Conservation (phyloP, 1,140 invertebrate species). For the Bombus breviceps region DNA sequence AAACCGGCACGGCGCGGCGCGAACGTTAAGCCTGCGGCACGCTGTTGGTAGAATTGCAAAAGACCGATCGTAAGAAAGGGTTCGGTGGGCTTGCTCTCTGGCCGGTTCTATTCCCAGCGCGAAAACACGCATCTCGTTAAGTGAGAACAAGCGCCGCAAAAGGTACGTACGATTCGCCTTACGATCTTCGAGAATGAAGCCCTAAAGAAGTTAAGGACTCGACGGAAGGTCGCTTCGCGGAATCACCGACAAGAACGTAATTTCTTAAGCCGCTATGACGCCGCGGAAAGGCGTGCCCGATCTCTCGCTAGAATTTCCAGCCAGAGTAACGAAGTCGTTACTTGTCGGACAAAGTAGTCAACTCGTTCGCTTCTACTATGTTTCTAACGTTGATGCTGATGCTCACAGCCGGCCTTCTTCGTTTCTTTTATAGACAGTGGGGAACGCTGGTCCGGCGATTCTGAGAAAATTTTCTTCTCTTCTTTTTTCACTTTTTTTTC, state of each 20-base stretch:
- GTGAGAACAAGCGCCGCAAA: slow-evolving; percentile 68
- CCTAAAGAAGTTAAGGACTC: slow-evolving; percentile 63
- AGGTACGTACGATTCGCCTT: slow-evolving; percentile 61
- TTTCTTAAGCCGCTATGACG: slow-evolving; percentile 44
- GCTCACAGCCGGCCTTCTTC: background rate
- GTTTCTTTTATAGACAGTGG: background rate
- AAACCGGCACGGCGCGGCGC: no score
- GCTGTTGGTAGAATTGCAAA: slow-evolving; percentile 36
- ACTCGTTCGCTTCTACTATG: background rate
- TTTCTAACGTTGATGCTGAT: background rate
- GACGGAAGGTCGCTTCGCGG: slow-evolving; percentile 40
- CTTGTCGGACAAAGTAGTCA: slow-evolving; percentile 36
- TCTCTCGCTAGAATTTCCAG: slow-evolving; percentile 46
- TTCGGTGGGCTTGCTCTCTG: background rate
- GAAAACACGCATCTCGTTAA: slow-evolving; percentile 74
- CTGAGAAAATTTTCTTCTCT: background rate
- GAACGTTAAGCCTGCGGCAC: no score
- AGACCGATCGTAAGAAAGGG: slow-evolving; percentile 59
- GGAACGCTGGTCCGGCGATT: background rate
- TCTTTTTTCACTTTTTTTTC: background rate
- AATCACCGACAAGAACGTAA: slow-evolving; percentile 58
- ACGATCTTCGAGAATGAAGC: slow-evolving; percentile 65
- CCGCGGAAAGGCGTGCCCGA: slow-evolving; percentile 21
- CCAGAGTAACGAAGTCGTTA: slow-evolving; percentile 58
- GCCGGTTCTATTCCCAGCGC: slow-evolving; percentile 62